phyloP scores from a whole-genome alignment of 1,140 invertebrate genomes.

The Bicyclus anynana region DNA sequence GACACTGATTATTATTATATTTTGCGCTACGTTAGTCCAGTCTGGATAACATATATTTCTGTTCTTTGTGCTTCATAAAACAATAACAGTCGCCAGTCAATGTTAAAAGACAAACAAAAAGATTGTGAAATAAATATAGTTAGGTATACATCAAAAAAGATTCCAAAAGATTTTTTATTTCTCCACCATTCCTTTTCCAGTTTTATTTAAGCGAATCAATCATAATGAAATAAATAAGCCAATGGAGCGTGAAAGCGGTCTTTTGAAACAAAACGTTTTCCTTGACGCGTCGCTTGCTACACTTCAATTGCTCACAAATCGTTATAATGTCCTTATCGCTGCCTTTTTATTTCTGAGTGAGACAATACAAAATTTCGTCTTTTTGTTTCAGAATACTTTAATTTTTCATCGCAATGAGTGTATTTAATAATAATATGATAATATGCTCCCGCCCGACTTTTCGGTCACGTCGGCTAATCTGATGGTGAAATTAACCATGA shows the following conservation, averaged over 20 bases:
- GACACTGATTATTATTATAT: too few species aligned
- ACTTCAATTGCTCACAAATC: constrained; percentile 32
- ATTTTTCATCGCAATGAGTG: not conserved
- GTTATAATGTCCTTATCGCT: constrained; percentile 22
- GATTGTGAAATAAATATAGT: not conserved
- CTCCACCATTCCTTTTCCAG: constrained; percentile 16
- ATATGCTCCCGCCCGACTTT: too few species aligned
- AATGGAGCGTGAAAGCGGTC: constrained; percentile 47
- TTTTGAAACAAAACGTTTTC: constrained; percentile 49
- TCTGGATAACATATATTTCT: too few species aligned
- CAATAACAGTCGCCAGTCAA: too few species aligned
- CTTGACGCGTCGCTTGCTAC: constrained; percentile 19
- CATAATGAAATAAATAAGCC: constrained; percentile 46
- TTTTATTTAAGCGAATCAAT: constrained; percentile 39
- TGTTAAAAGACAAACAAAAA: not conserved
- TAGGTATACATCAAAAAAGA: not conserved
- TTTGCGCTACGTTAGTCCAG: too few species aligned
- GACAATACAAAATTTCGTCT: not conserved
- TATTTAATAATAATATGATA: not conserved
- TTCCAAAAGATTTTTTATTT: constrained; percentile 20
- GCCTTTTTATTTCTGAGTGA: constrained; percentile 4
- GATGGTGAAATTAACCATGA: too few species aligned
- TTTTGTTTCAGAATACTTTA: not conserved
- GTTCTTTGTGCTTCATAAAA: too few species aligned
- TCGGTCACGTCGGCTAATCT: too few species aligned